Evolutionary conservation across 2,797 vertebrate species (phyloP).

Genomic region (Sparus aurata): DNA sequence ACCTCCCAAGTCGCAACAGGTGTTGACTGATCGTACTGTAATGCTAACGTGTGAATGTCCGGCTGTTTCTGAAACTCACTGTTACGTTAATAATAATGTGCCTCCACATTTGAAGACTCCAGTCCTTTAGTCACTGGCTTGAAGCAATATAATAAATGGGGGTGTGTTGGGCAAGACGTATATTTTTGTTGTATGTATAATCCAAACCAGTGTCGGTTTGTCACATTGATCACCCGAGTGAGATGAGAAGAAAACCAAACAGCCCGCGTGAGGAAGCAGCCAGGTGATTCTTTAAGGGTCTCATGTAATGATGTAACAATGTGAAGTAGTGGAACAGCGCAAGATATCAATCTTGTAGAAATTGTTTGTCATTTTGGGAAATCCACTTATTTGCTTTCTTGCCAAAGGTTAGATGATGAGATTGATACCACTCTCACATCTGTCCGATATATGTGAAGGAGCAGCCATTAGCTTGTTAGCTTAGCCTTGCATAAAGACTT

Average conservation of each 20-base stretch:
- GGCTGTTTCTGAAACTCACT: slow-evolving; percentile 35
- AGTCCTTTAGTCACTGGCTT: slow-evolving; percentile 58
- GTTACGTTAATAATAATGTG: slow-evolving; percentile 62
- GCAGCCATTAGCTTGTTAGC: background rate
- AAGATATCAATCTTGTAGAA: background rate
- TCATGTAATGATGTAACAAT: background rate
- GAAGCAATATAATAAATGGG: slow-evolving; percentile 66
- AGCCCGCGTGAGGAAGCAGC: background rate
- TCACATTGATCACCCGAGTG: slow-evolving; percentile 26
- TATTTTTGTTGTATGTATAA: slow-evolving; percentile 52
- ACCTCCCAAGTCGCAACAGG: slow-evolving; percentile 32
- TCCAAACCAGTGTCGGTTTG: slow-evolving; percentile 37
- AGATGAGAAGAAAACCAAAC: slow-evolving; percentile 21
- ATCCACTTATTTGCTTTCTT: background rate
- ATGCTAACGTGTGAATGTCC: slow-evolving; percentile 31
- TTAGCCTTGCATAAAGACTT: slow-evolving; percentile 15
- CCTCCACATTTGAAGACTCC: slow-evolving; percentile 57
- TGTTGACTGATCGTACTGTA: slow-evolving; percentile 33
- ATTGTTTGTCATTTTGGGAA: background rate
- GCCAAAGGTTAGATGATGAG: background rate
- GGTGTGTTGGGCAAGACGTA: slow-evolving; percentile 44
- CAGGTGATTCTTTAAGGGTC: slow-evolving; percentile 1
- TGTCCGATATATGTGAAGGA: background rate
- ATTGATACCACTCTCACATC: background rate
- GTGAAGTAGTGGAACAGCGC: background rate